phyloP scores from a whole-genome alignment of 2,888 invertebrate genomes.

The Scelioninae gen. 1 region DNA sequence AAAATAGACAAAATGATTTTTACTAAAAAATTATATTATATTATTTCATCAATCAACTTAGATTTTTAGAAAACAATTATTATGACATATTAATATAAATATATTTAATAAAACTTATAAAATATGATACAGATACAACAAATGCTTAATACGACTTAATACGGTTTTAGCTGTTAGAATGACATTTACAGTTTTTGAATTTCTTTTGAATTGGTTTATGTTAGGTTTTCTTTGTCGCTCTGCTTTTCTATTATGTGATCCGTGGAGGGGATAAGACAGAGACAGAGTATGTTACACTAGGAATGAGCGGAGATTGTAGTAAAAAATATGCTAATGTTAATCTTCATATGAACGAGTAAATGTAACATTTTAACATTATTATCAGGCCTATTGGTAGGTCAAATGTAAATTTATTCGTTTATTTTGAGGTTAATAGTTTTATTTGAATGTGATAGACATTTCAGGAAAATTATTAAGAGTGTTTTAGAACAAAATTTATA shows the following conservation, averaged over 20 bases:
- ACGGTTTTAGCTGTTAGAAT: neutral
- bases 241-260: slow-evolving; percentile 5
- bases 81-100: no score
- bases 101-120: no score
- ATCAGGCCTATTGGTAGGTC: slow-evolving; percentile 30
- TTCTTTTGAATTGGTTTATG: neutral
- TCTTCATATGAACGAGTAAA: slow-evolving; percentile 17
- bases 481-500: slow-evolving; percentile 17
- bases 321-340: slow-evolving; percentile 38
- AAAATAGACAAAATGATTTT: no score
- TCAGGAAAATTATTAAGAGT: neutral
- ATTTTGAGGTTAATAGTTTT: slow-evolving; percentile 29
- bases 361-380: slow-evolving; percentile 21
- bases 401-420: slow-evolving; percentile 29
- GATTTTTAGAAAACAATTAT: no score
- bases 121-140: no score
- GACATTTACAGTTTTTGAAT: neutral
- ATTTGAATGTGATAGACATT: slow-evolving; percentile 23
- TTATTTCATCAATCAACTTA: no score
- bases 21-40: no score
- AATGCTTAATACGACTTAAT: neutral
- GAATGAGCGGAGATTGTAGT: slow-evolving; percentile 6
- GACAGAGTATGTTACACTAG: neutral
- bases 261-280: slow-evolving; percentile 9
- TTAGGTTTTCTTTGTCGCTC: neutral